phyloP scores from a whole-genome alignment of 2,113 vertebrate genomes.

The Eublepharis macularius region DNA sequence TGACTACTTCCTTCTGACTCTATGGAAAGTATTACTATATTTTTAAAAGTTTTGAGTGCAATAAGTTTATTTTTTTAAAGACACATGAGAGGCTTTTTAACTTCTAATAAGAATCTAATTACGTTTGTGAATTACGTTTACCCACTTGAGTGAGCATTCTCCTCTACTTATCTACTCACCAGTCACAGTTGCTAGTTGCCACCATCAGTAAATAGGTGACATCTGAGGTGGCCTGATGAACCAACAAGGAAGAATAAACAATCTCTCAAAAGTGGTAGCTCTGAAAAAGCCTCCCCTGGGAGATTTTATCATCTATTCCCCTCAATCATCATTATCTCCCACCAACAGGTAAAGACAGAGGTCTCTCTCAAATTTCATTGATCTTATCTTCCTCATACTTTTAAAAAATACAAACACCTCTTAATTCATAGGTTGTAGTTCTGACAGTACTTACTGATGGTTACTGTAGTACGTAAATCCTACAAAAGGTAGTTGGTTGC shows the following conservation, averaged over 20 bases:
- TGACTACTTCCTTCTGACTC: background rate
- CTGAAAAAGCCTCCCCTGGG: no score
- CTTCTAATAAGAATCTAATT: background rate
- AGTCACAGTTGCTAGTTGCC: background rate
- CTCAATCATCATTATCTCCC: no score
- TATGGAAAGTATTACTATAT: background rate
- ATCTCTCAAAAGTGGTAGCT: background rate
- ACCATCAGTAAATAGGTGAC: background rate
- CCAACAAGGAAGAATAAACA: background rate
- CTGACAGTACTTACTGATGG: constrained; percentile 83
- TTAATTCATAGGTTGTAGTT: background rate
- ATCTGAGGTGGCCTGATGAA: background rate
- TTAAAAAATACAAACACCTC: background rate
- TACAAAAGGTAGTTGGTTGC: constrained; percentile 97
- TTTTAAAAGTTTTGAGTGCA: background rate
- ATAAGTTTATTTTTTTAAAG: background rate
- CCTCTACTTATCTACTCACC: background rate
- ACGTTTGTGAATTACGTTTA: background rate
- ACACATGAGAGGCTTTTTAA: background rate
- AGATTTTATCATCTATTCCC: no score
- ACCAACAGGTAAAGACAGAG: background rate
- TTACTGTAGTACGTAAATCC: constrained; percentile 98
- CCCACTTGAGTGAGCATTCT: background rate
- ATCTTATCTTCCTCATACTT: background rate
- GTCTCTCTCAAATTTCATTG: background rate